These are phyloP conservation scores for Corydoras maculifer DNA, from an alignment of 2,113 vertebrate genomes.

Conservation along the genomic window DNA sequence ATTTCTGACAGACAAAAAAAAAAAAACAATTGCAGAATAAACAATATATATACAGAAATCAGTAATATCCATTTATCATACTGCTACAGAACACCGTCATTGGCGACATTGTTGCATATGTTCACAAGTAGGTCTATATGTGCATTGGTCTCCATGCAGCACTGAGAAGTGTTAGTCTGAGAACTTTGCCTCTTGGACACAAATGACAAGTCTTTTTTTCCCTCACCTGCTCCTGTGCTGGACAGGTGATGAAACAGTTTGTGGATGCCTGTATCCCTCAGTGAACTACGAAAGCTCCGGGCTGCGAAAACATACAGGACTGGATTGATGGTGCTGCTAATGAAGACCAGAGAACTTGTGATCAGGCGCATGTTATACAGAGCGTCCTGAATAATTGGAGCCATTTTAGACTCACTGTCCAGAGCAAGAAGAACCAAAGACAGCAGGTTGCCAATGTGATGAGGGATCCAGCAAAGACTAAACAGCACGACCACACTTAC, in stretches of 20 bases:
- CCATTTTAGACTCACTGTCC: neutral
- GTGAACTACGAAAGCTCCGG: slow-evolving; percentile 61
- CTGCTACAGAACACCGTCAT: neutral
- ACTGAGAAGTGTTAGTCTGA: slow-evolving; percentile 52
- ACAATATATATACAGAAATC: neutral
- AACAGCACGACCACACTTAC: slow-evolving; percentile 63
- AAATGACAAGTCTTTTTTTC: slow-evolving; percentile 61
- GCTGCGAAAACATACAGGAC: slow-evolving; percentile 70
- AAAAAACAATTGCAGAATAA: too few relatives aligned
- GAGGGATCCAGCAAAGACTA: slow-evolving; percentile 66
- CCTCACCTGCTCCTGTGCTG: slow-evolving; percentile 60
- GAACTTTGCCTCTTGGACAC: slow-evolving; percentile 59
- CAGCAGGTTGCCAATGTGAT: slow-evolving; percentile 62
- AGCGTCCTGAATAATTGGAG: slow-evolving; percentile 34
- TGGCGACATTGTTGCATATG: slow-evolving; percentile 49
- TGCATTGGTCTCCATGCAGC: slow-evolving; percentile 48
- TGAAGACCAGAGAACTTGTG: slow-evolving; percentile 64
- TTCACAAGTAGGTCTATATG: slow-evolving; percentile 51
- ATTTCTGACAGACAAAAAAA: too few relatives aligned
- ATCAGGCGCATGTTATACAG: slow-evolving; percentile 50
- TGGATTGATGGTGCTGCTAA: slow-evolving; percentile 68
- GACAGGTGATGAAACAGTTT: slow-evolving; percentile 69
- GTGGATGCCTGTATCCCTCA: slow-evolving; percentile 61
- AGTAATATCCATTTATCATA: neutral
- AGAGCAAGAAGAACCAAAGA: slow-evolving; percentile 51